phyloP scores from a whole-genome alignment of 2,888 invertebrate species.

The Hesperia comma region DNA sequence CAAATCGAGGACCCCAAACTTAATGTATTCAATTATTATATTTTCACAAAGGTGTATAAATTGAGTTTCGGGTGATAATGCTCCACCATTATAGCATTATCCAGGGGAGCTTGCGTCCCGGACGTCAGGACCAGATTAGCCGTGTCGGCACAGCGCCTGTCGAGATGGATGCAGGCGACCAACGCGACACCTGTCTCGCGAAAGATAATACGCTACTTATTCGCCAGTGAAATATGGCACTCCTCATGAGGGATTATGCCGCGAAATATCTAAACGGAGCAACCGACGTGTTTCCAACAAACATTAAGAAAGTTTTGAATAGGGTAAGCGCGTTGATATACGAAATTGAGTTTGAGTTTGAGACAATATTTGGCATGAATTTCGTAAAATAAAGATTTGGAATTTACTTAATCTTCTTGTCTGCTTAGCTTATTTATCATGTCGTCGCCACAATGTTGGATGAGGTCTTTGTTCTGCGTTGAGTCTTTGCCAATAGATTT shows the following conservation, averaged over 20 bases:
- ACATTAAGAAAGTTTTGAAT: conserved; percentile 25
- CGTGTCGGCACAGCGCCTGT: conserved; percentile 71
- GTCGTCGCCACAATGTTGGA: not conserved
- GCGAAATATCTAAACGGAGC: conserved; percentile 47
- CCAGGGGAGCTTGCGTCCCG: conserved; percentile 56
- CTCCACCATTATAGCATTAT: conserved; percentile 45
- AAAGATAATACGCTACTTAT: conserved; percentile 77
- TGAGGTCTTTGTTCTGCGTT: conserved; percentile 12
- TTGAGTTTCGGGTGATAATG: conserved; percentile 53
- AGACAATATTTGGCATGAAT: conserved; percentile 18
- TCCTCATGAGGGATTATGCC: conserved; percentile 67
- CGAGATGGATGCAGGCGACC: conserved; percentile 74
- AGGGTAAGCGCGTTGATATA: conserved; percentile 19
- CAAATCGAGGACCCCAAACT: no score
- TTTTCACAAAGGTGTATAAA: conserved; percentile 34
- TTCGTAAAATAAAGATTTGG: conserved; percentile 7
- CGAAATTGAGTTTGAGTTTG: conserved; percentile 22
- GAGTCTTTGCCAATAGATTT: conserved; percentile 29
- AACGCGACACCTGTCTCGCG: conserved; percentile 78
- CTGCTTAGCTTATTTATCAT: conserved; percentile 11
- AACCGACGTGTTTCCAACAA: conserved; percentile 16
- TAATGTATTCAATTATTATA: not conserved
- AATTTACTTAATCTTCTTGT: not conserved
- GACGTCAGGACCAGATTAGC: conserved; percentile 69
- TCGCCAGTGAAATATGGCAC: conserved; percentile 77